A percentile compares a stretch with the other conserved stretches of the same genome.
These are phyloP conservation scores for Carassius carassius DNA, from an alignment of 2,113 vertebrate genomes.

Conservation along the genomic window DNA sequence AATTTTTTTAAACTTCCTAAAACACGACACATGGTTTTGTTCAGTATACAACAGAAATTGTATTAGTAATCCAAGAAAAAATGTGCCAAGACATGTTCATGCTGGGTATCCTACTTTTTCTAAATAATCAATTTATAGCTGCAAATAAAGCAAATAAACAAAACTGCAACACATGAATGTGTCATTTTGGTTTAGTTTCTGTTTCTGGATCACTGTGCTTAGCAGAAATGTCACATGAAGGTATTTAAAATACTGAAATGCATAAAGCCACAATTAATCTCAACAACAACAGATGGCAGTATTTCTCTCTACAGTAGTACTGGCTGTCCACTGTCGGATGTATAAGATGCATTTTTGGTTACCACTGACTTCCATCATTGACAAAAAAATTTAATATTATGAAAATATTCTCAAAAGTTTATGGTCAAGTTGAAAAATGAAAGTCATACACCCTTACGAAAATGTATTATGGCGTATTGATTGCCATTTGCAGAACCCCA, in stretches of 20 bases:
- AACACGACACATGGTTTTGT: background rate
- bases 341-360: background rate
- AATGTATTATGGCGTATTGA: background rate
- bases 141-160: conserved; percentile 44
- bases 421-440: background rate
- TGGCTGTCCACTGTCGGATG: background rate
- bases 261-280: background rate
- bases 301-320: conserved; percentile 9
- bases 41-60: conserved; percentile 8
- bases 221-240: background rate
- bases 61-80: conserved; percentile 25
- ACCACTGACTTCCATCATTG: background rate
- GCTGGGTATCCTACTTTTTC: conserved; percentile 39
- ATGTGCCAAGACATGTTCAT: conserved; percentile 51
- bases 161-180: background rate
- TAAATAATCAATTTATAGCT: conserved; percentile 41
- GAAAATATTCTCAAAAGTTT: background rate
- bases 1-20: background rate
- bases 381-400: background rate
- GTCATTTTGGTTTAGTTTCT: background rate
- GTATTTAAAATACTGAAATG: background rate
- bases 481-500: background rate
- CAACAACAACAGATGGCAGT: conserved; percentile 42
- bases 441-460: too few relatives aligned
- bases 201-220: background rate